Evolutionary conservation across 2,797 vertebrate species (phyloP), one percentile per base, ranked within the genome.

Genomic region (Sebastes reedi): DNA sequence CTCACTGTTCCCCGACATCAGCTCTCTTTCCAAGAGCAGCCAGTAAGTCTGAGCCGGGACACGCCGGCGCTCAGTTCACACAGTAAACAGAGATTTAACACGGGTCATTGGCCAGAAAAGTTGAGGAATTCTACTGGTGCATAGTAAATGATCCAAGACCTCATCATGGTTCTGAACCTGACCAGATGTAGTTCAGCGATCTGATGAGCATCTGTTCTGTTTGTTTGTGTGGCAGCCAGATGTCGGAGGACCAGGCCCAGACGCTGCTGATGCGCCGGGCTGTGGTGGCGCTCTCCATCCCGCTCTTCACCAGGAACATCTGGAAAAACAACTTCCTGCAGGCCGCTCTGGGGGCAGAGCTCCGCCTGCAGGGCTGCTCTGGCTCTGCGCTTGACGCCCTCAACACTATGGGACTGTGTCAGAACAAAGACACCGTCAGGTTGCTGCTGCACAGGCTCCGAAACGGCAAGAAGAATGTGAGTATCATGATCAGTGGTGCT

Each of bases 321-420:
- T 94, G 92, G 91, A 93, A 88, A 82, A 94, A 93, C 83, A 94
- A 94, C 80, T 94, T 92, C 84, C 78, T 94, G 79, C 93, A 94
- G 87, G 92, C 93, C 0, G 87, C 92, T 36, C 83, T 94, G 58
- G 93, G 92, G 60, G 93, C 92, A 0, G 92, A 92, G 68, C 91
- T 94, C 2, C 90, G 92, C 1, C 83, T 89, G 36, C 92, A 94
- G 78, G 93, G 93, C 86, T 91, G 92, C 79, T 88, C 92, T 0
- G 85, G 90, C 56, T 75, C 93, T 0, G 87, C 90, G 8, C 89
- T 94, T 0, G 92, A 94, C 14, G 76, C 83, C 25, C 90, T 94
- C n/a, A 94, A 94, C 89, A 88, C 88, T 22, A 82, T 94, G 90
- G 93, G 93, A 1, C 89, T 94, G 72, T 92, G 93, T 66, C 93